These are phyloP conservation scores for Muscicapa adusta DNA, from an alignment of 2,113 vertebrate species.

Conservation along the genomic window DNA sequence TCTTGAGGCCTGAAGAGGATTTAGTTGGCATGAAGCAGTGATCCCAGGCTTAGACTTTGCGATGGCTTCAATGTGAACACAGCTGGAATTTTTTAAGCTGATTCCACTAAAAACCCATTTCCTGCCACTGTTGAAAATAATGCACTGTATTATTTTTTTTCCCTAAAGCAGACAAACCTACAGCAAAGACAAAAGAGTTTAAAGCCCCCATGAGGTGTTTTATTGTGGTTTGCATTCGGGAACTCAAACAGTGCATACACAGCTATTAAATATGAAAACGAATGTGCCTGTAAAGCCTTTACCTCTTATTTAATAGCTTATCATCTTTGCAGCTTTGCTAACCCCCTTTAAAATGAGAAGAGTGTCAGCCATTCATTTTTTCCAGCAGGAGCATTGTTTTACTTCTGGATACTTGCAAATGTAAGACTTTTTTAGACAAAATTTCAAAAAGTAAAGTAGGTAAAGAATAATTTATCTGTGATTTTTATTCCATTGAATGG, in stretches of 20 bases:
- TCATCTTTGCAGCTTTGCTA: background rate
- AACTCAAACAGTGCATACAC: background rate
- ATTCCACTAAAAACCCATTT: slow-evolving; percentile 64
- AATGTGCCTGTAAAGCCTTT: background rate
- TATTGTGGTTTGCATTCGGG: background rate
- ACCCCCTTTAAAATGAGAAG: background rate
- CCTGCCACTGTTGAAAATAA: slow-evolving; percentile 66
- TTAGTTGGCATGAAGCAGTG: slow-evolving; percentile 62
- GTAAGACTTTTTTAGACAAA: background rate
- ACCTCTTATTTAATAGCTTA: background rate
- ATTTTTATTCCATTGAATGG: background rate
- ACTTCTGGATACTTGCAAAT: background rate
- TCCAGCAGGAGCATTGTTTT: background rate
- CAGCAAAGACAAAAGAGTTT: slow-evolving; percentile 33
- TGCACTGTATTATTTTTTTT: background rate
- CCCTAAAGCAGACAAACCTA: slow-evolving; percentile 33
- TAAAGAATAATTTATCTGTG: background rate
- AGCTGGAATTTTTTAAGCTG: slow-evolving; percentile 70
- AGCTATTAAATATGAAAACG: background rate
- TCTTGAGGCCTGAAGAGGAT: slow-evolving; percentile 31
- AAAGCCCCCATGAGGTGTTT: background rate
- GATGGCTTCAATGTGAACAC: slow-evolving; percentile 49
- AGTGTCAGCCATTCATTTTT: background rate
- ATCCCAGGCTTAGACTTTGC: slow-evolving; percentile 55
- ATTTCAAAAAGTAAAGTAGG: background rate